Evolutionary conservation across 2,113 vertebrate species (phyloP), one percentile per base, ranked within the genome.

Genomic region (Aegypius monachus): DNA sequence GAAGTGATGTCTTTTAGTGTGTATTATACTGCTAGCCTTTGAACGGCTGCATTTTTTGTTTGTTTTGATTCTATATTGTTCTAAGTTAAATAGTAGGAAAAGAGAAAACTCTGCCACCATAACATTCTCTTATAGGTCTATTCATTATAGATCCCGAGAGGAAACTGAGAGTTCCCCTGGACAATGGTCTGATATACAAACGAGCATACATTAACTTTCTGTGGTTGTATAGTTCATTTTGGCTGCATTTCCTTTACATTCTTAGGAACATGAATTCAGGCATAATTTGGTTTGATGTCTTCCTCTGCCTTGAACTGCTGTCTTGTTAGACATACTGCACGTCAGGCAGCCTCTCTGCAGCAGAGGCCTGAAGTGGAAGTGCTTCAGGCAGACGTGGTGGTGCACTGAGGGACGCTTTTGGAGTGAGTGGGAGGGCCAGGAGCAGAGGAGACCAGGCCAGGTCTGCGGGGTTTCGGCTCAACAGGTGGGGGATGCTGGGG

Each of bases 41-140:
- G 74, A 93, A 88, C 79, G 59, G 61, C 86, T 94, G 81, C 81
- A 61, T 63, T 13, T 62, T 52, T 52, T 52, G 50, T 52, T 86
- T 97, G 95, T 95, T 96, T 95, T 71, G 74, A 58, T 90, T 91
- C 91, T 82, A 85, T 94, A 97, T 97, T 97, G 96, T 97, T 96
- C 88, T 12, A 14, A 90, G 82, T 93, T 95, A 96, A 97, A 97
- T 97, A 95, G 96, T 90, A 95, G 96, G 97, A 97, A 97, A 93
- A 94, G 94, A 96, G 93, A 92, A 93, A 96, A 78, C 67, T 74
- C 86, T 95, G 91, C 90, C 78, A 77, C 92, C 86, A 87, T 82
- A 96, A 89, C 93, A 92, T 94, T 93, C 72, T 59, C 90, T 71
- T 81, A 65, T 72, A 82, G 96, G 27, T 36, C 91, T 94, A 97